Evolutionary conservation across 1,140 invertebrate genomes (phyloP).

Genomic region (Octopus sinensis): DNA sequence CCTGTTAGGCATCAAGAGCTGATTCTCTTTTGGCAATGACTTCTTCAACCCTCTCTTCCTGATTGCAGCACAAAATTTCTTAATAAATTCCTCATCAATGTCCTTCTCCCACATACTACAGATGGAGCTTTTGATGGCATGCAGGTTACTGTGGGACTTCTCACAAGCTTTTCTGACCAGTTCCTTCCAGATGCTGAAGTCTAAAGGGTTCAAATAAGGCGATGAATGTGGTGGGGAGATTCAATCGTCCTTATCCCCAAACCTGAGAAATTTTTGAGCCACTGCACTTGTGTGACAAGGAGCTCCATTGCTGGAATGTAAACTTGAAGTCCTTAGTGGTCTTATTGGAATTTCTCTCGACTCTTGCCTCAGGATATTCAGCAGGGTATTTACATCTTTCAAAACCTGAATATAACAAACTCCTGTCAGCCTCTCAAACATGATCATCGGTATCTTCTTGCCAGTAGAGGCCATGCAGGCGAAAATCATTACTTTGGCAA

Average conservation of each 20-base stretch:
- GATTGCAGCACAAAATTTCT: background rate
- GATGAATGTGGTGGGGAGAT: background rate
- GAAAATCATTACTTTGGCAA: background rate
- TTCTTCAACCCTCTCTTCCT: background rate
- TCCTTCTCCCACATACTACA: background rate
- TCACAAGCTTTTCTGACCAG: background rate
- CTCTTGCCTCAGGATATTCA: background rate
- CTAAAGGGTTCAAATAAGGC: background rate
- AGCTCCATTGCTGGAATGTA: background rate
- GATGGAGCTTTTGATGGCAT: background rate
- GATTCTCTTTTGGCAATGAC: background rate
- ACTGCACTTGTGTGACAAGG: background rate
- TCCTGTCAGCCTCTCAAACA: background rate
- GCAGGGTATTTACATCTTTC: background rate
- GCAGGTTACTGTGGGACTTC: background rate
- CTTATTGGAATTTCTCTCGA: background rate
- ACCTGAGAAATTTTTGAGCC: background rate
- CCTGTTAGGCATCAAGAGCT: too few relatives aligned
- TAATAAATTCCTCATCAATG: background rate
- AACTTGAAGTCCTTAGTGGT: background rate
- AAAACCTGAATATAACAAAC: background rate
- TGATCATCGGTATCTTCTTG: background rate
- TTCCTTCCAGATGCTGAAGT: background rate
- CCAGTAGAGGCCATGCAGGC: background rate
- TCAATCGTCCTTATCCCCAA: background rate